These are phyloP conservation scores for Oreochromis spilurus DNA, from an alignment of 2,113 vertebrate genomes.

Conservation along the genomic window DNA sequence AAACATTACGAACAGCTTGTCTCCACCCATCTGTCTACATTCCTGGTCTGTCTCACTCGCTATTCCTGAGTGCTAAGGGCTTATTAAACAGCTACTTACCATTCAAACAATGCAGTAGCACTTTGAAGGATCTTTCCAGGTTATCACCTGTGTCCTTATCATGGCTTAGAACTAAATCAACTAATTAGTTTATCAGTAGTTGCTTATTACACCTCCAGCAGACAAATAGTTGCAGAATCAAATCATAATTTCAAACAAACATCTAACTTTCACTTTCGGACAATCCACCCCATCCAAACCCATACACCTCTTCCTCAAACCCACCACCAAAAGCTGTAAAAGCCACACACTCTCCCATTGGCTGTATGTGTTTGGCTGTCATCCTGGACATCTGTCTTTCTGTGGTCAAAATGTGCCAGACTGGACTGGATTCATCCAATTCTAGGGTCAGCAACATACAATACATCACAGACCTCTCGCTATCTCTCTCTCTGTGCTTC, in stretches of 20 bases:
- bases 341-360: not conserved
- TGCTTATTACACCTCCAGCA: not conserved
- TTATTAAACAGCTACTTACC: not conserved
- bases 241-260: not conserved
- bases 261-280: not conserved
- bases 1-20: not conserved
- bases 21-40: not conserved
- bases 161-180: not conserved
- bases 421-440: conserved; percentile 14
- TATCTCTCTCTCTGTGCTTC: not conserved
- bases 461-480: conserved; percentile 43
- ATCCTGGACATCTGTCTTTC: conserved; percentile 50
- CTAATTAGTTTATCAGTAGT: not conserved
- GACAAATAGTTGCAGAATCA: not conserved
- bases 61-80: not conserved
- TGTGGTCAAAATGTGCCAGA: conserved; percentile 47
- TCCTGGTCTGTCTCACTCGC: not conserved
- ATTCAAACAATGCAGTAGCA: not conserved
- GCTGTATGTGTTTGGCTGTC: conserved; percentile 29
- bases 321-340: not conserved
- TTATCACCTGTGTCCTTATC: not conserved
- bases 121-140: not conserved
- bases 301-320: not conserved
- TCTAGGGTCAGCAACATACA: conserved; percentile 43
- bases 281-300: not conserved